These are phyloP conservation scores for Acanthopagrus latus DNA, from an alignment of 2,797 vertebrate genomes.

Conservation along the genomic window DNA sequence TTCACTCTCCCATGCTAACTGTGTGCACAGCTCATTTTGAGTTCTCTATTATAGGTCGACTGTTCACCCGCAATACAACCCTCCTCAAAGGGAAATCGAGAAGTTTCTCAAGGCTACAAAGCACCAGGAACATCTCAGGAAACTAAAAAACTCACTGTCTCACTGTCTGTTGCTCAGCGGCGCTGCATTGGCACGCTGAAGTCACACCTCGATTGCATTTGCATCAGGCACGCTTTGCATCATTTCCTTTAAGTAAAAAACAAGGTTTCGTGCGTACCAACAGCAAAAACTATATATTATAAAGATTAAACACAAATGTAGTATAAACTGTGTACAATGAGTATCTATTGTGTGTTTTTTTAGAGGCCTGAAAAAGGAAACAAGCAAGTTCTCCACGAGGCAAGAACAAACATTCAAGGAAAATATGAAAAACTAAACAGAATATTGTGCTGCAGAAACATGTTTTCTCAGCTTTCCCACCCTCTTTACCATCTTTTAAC, in stretches of 20 bases:
- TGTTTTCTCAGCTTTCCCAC: background rate
- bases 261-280: too few relatives aligned
- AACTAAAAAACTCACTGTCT: background rate
- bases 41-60: background rate
- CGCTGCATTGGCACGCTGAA: too few relatives aligned
- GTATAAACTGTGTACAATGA: background rate
- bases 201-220: background rate
- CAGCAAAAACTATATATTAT: too few relatives aligned
- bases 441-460: background rate
- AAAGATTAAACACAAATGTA: too few relatives aligned
- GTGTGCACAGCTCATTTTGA: background rate
- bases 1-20: background rate
- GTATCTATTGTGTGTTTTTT: background rate
- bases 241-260: background rate
- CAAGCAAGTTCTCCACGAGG: too few relatives aligned
- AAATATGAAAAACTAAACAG: too few relatives aligned
- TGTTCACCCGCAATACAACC: background rate
- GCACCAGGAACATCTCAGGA: background rate
- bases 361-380: too few relatives aligned
- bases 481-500: background rate
- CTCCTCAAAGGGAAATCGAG: background rate
- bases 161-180: background rate
- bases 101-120: background rate
- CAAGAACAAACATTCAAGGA: too few relatives aligned
- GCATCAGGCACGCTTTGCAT: background rate